Conservation (phyloP, 2,113 vertebrate genomes). For the Chloroceryle aenea region DNA sequence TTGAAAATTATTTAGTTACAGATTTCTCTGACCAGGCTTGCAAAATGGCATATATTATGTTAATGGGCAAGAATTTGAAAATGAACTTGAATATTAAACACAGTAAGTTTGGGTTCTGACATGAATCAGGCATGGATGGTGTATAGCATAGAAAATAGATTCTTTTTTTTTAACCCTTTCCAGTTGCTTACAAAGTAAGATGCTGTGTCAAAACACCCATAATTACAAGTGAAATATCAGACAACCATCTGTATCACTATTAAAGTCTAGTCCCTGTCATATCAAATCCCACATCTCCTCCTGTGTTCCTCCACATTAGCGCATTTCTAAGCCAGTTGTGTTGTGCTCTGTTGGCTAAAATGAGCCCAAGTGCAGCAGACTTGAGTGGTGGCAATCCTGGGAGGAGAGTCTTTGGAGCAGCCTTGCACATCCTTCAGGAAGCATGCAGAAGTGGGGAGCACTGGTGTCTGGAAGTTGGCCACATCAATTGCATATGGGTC, state of each 20-base stretch:
- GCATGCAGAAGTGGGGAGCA: fast-evolving
- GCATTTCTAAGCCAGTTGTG: not conserved
- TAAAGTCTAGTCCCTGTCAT: not conserved
- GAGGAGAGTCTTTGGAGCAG: not conserved
- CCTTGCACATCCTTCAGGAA: not conserved
- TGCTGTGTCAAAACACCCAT: not conserved
- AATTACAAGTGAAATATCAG: not conserved
- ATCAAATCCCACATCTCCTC: not conserved
- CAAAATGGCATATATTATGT: slow-evolving; percentile 82
- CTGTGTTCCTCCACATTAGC: not conserved
- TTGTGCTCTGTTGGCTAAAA: not conserved
- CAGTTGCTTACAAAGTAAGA: not conserved
- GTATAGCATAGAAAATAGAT: slow-evolving; percentile 44
- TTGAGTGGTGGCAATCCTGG: not conserved
- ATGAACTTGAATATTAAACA: slow-evolving; percentile 84
- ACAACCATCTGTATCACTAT: not conserved
- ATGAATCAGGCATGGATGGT: slow-evolving; percentile 55
- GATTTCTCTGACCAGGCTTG: slow-evolving; percentile 83
- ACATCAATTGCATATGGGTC: fast-evolving
- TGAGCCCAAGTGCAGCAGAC: not conserved
- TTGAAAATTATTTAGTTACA: slow-evolving; percentile 87
- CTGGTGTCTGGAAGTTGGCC: not conserved
- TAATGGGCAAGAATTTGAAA: slow-evolving; percentile 81
- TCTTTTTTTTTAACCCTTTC: slow-evolving; percentile 73
- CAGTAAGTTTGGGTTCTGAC: slow-evolving; percentile 76